A percentile compares a stretch with the other conserved stretches of the same genome.
These are phyloP conservation scores for Hypomecis punctinalis DNA, from an alignment of 2,888 invertebrate species.

Conservation along the genomic window DNA sequence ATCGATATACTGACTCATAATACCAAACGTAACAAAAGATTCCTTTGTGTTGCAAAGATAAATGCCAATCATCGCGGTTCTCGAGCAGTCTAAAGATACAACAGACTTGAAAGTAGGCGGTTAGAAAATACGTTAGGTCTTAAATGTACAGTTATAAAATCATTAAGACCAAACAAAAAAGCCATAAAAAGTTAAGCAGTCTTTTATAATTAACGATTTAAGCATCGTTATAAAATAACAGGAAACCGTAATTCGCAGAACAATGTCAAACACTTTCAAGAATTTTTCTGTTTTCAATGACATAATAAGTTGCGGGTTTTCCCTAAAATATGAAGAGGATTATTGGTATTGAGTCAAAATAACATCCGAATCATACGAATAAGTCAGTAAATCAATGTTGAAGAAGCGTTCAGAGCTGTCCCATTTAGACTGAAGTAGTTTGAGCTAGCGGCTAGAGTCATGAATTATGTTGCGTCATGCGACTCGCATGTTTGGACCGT, in stretches of 20 bases:
- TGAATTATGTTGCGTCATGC: slow-evolving; percentile 47
- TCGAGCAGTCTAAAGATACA: slow-evolving; percentile 43
- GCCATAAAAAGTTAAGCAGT: neutral
- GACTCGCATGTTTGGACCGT: slow-evolving; percentile 41
- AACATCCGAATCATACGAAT: slow-evolving; percentile 1
- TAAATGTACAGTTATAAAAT: slow-evolving; percentile 27
- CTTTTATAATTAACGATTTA: slow-evolving; percentile 15
- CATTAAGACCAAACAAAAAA: slow-evolving; percentile 24
- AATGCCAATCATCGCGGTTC: slow-evolving; percentile 63
- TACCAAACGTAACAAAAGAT: slow-evolving; percentile 58
- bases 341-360: slow-evolving; percentile 13
- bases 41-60: slow-evolving; percentile 58
- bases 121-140: slow-evolving; percentile 25
- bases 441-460: slow-evolving; percentile 32
- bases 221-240: neutral
- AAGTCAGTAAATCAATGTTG: slow-evolving; percentile 29
- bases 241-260: neutral
- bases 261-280: neutral
- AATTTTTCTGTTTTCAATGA: neutral
- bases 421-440: slow-evolving; percentile 30
- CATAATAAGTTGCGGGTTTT: neutral
- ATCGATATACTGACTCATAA: slow-evolving; percentile 57
- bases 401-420: slow-evolving; percentile 25
- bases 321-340: slow-evolving; percentile 1
- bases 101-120: slow-evolving; percentile 43